Base-by-base conservation (phyloP, 2,797 vertebrate species). In the Pseudomugil gertrudae region DNA sequence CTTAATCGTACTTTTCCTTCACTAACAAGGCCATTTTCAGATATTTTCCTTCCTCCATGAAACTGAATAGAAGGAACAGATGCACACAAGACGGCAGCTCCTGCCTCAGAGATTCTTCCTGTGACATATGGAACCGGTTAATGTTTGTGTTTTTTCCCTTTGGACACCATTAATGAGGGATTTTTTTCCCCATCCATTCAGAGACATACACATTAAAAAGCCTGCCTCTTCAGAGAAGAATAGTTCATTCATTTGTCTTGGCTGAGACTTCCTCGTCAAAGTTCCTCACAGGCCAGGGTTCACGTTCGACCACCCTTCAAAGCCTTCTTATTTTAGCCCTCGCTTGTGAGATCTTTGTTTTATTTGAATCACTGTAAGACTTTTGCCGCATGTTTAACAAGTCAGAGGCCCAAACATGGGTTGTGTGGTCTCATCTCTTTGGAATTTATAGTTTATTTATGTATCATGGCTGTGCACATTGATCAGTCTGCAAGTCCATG, bases 101-200 rank as follows among this genome's bases (percentile, higher is more conserved):
- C 67, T 14, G 78, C 86, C 80, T 78, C 78, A 59, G 80, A 89
- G 78, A 68, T 66, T 79, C 68, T 56, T 82, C 71, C 67, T 62
- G 76, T 62, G 80, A 86, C 90, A 91, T 92, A 89, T 89, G 90
- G 87, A 87, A 84, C 69, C 59, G 21, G 63, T 82, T 84, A 74
- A 48, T 69, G 29, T 1, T 74, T 62, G 70, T 21, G 47, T 72
- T 84, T 76, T 66, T 86, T 68, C 84, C 88, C 84, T 79, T 89
- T 24, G 75, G 89, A 86, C 83, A 83, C 35, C 29, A 72, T 79
- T 91, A 90, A 91, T 89, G 80, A 91, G 86, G 74, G 50, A 72
- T 54, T 65, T 50, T 76, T 78, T 77, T 84, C 72, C 60, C 70
- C 48, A 78, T 62, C 14, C 73, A 75, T 1, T 27, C 57, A 65